These are phyloP conservation scores for Tetrax tetrax DNA, from an alignment of 2,113 vertebrate genomes.

Conservation along the genomic window DNA sequence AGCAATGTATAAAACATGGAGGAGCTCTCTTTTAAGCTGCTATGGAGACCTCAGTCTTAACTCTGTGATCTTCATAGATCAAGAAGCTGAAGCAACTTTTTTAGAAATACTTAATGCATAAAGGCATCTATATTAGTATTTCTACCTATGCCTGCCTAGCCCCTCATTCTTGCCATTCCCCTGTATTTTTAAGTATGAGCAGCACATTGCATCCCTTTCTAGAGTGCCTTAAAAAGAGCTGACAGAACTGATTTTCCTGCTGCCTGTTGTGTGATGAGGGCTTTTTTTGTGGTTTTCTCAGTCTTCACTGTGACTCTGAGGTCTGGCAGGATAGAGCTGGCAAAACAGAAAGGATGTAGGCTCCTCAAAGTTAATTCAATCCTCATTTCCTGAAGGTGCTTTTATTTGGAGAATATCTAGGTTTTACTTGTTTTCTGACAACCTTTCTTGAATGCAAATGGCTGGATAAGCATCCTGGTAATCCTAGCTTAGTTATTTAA, in stretches of 20 bases:
- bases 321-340: background rate
- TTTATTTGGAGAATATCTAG: background rate
- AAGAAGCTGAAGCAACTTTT: background rate
- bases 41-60: background rate
- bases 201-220: background rate
- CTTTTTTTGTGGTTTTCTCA: background rate
- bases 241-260: background rate
- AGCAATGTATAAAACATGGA: background rate
- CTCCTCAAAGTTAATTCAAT: background rate
- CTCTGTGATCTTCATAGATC: background rate
- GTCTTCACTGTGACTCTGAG: background rate
- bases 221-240: background rate
- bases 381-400: background rate
- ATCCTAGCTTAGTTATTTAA: background rate
- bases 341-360: background rate
- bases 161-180: background rate
- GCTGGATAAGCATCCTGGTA: background rate
- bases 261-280: background rate
- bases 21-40: background rate
- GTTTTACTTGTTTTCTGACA: background rate
- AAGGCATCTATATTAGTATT: background rate
- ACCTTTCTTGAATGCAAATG: background rate
- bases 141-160: background rate
- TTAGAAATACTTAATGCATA: background rate
- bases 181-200: background rate